Conservation (phyloP, 2,113 vertebrate genomes). For the Oreochromis spilurus region DNA sequence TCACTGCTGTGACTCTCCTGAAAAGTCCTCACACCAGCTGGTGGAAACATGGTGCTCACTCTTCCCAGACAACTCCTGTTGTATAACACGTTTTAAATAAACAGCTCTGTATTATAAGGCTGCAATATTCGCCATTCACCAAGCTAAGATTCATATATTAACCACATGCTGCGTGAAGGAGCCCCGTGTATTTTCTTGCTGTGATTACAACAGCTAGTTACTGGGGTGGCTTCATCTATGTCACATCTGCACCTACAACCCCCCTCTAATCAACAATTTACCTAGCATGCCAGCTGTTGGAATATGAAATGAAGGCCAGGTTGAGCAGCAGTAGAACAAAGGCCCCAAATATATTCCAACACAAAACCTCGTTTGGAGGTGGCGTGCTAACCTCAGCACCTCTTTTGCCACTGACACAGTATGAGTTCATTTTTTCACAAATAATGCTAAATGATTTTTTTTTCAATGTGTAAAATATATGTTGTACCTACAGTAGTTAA, state of each 20-base stretch:
- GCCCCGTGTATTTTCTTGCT: background rate
- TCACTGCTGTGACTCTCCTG: background rate
- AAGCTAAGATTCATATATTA: background rate
- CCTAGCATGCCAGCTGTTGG: background rate
- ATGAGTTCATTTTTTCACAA: rapidly evolving
- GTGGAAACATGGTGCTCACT: background rate
- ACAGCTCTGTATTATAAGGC: background rate
- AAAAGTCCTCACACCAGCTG: background rate
- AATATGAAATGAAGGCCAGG: background rate
- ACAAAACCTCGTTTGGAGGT: background rate
- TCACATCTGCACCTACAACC: background rate
- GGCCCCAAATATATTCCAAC: background rate
- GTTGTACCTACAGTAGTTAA: background rate
- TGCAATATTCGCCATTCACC: background rate
- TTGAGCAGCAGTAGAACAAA: background rate
- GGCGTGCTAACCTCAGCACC: background rate
- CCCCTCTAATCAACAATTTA: background rate
- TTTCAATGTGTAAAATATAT: background rate
- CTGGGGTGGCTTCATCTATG: background rate
- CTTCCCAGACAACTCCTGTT: background rate
- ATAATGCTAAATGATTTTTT: background rate
- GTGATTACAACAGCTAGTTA: background rate
- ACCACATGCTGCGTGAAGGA: background rate
- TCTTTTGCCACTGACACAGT: background rate
- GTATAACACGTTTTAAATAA: background rate